Percentiles rank a stretch among this genome's conserved stretches.
Conservation (phyloP, 2,888 invertebrate genomes). For the Noctua fimbriata region DNA sequence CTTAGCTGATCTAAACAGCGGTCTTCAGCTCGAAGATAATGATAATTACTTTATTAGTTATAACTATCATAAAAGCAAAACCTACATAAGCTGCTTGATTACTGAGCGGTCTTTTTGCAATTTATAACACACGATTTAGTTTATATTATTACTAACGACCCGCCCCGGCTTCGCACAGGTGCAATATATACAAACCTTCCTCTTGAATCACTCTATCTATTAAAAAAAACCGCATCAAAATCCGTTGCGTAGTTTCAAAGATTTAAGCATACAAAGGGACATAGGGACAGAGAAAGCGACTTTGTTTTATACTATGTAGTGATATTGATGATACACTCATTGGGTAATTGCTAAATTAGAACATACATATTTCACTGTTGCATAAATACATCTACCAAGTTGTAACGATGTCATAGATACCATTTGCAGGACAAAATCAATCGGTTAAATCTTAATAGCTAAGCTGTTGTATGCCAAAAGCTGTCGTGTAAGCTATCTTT, state of each 20-base stretch:
- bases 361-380: neutral
- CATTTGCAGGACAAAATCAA: neutral
- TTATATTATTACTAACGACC: no score
- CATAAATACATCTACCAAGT: neutral
- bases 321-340: neutral
- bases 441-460: neutral
- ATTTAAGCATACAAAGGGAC: no score
- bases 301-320: no score
- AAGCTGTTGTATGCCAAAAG: neutral
- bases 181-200: no score
- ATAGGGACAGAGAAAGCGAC: no score
- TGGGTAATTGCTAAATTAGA: neutral
- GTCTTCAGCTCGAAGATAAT: neutral
- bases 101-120: neutral
- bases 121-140: neutral
- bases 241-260: no score
- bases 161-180: no score
- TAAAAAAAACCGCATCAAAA: no score
- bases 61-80: neutral
- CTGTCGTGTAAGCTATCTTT: conserved; percentile 9
- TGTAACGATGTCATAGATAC: neutral
- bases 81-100: neutral
- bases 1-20: neutral
- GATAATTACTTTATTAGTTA: conserved; percentile 7
- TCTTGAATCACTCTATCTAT: no score